Evolutionary conservation across 2,797 vertebrate species (phyloP).

Genomic region (Phyllotis vaccarum): DNA sequence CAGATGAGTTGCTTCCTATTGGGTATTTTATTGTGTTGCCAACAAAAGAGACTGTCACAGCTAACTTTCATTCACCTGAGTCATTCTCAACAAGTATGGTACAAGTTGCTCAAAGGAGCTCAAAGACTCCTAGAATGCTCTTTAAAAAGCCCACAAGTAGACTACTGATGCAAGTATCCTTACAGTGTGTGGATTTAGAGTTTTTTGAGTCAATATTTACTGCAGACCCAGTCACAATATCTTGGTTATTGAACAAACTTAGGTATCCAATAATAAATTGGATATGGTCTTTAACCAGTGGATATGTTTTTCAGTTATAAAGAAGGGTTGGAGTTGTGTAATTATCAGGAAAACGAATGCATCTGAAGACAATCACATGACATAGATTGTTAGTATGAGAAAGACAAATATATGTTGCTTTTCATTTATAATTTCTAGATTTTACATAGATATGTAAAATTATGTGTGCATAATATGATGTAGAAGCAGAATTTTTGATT

Average conservation of each 20-base stretch:
- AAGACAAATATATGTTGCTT: neutral
- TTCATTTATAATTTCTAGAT: neutral
- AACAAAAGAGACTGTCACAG: neutral
- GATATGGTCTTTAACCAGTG: neutral
- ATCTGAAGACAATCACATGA: neutral
- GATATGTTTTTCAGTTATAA: neutral
- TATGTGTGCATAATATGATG: neutral
- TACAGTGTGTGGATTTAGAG: neutral
- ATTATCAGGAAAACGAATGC: neutral
- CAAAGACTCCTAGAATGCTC: neutral
- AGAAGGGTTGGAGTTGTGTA: neutral
- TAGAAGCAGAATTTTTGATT: neutral
- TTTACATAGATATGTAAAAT: neutral
- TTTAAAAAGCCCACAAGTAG: neutral
- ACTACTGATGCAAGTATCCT: neutral
- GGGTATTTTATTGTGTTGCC: neutral
- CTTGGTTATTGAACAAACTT: neutral
- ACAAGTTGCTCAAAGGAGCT: neutral
- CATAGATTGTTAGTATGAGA: neutral
- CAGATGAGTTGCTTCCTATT: neutral
- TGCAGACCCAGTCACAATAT: neutral
- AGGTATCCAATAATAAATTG: neutral
- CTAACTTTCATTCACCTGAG: slow-evolving; percentile 10
- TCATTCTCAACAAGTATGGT: slow-evolving; percentile 20
- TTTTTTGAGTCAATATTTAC: neutral